These are phyloP conservation scores for Xiphophorus birchmanni DNA, from an alignment of 2,797 vertebrate species.

Conservation along the genomic window DNA sequence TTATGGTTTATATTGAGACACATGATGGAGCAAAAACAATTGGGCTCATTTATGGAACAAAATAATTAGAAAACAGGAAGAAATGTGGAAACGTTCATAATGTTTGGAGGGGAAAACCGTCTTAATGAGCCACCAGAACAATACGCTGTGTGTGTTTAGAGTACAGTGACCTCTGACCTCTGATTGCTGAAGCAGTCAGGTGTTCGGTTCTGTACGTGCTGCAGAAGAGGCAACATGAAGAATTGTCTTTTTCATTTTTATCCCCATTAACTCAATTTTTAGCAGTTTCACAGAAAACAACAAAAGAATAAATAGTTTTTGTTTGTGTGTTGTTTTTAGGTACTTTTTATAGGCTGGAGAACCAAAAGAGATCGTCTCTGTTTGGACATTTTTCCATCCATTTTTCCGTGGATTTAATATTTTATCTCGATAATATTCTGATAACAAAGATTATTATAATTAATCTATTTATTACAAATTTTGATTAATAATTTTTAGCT, in stretches of 20 bases:
- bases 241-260: not conserved
- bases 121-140: not conserved
- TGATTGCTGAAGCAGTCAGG: slow-evolving; percentile 37
- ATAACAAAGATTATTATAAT: too few relatives aligned
- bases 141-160: not conserved
- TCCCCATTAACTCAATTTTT: not conserved
- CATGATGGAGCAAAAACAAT: not conserved
- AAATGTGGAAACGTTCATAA: not conserved
- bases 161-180: slow-evolving; percentile 34
- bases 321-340: not conserved
- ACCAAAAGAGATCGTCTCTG: not conserved
- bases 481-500: too few relatives aligned
- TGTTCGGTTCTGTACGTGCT: slow-evolving; percentile 8
- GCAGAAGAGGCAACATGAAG: not conserved
- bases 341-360: too few relatives aligned
- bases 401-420: too few relatives aligned
- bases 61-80: not conserved
- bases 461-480: too few relatives aligned
- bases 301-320: not conserved
- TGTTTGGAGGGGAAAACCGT: not conserved
- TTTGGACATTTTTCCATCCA: too few relatives aligned
- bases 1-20: not conserved
- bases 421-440: too few relatives aligned
- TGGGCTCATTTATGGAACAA: not conserved
- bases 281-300: not conserved